Percentiles rank a stretch among this genome's conserved stretches.
phyloP scores from a whole-genome alignment of 2,888 invertebrate genomes.

The Patella pellucida region DNA sequence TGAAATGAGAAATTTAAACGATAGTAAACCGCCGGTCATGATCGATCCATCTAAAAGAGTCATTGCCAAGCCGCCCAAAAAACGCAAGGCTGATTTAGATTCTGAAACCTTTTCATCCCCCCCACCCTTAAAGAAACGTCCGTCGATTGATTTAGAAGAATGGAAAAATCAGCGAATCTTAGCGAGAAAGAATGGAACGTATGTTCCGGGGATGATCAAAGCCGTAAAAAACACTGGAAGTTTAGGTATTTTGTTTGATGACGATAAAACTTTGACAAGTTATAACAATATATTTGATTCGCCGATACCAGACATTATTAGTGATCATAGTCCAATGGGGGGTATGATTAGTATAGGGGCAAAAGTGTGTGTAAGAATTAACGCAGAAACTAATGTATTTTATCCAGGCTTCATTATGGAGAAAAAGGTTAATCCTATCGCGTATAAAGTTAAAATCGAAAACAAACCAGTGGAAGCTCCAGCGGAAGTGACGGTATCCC shows the following conservation, averaged over 20 bases:
- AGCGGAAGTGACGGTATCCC: conserved; percentile 78
- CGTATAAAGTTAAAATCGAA: conserved; percentile 78
- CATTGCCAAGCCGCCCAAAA: conserved; percentile 87
- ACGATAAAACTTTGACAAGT: conserved; percentile 79
- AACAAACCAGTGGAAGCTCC: conserved; percentile 66
- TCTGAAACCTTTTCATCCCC: conserved; percentile 35
- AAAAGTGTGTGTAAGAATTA: conserved; percentile 79
- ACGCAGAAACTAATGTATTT: conserved; percentile 79
- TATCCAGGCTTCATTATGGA: conserved; percentile 86
- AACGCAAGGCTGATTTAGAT: conserved; percentile 78
- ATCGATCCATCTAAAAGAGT: conserved; percentile 38
- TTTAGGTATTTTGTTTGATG: conserved; percentile 87
- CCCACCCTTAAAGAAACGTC: conserved; percentile 39
- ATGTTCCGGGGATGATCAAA: conserved; percentile 87
- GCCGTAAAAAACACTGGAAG: conserved; percentile 73
- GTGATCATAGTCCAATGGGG: conserved; percentile 89
- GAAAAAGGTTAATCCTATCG: conserved; percentile 78
- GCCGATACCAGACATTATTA: conserved; percentile 88
- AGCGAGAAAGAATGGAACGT: conserved; percentile 86
- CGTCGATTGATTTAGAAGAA: conserved; percentile 84
- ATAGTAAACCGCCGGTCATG: conserved; percentile 35
- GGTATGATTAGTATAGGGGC: conserved; percentile 83
- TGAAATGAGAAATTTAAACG: conserved; percentile 15
- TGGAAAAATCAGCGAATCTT: conserved; percentile 94
- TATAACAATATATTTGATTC: conserved; percentile 80